Conservation (phyloP, 1,140 invertebrate genomes). For the Euborellia annulipes region DNA sequence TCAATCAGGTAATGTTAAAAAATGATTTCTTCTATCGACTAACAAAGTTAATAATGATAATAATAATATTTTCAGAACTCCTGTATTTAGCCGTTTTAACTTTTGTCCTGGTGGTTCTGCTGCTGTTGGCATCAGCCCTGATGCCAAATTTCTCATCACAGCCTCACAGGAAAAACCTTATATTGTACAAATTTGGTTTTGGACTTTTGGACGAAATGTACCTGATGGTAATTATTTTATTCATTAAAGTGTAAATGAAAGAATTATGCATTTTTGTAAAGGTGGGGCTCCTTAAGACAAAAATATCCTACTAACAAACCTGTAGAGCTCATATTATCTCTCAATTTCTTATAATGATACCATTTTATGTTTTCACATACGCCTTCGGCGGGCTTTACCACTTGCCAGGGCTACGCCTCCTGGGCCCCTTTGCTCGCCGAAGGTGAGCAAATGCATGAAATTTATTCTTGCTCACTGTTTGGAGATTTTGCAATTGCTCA, state of each 20-base stretch:
- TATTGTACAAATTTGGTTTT: constrained; percentile 35
- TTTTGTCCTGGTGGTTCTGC: constrained; percentile 25
- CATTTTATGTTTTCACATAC: not conserved
- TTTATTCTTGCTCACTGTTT: too few species aligned
- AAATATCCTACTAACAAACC: constrained; percentile 5
- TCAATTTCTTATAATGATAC: not conserved
- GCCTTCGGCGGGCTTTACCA: not conserved
- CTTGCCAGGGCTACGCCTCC: not conserved
- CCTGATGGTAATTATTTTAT: constrained; percentile 34
- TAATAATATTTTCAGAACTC: constrained; percentile 21
- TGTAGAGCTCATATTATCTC: not conserved
- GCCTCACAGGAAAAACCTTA: constrained; percentile 29
- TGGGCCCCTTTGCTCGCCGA: too few species aligned
- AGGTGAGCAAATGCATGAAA: too few species aligned
- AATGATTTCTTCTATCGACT: not conserved
- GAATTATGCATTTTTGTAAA: too few species aligned
- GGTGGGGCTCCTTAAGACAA: not conserved
- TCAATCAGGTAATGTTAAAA: constrained; percentile 21
- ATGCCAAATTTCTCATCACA: constrained; percentile 36
- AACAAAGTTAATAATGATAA: not conserved
- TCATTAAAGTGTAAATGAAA: too few species aligned
- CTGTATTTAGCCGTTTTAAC: constrained; percentile 32
- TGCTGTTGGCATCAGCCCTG: constrained; percentile 31
- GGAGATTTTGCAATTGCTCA: too few species aligned
- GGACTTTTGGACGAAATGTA: constrained; percentile 31